These are phyloP conservation scores for Lytechinus variegatus DNA, from an alignment of 35 echinoderm and acorn worm species.

Conservation along the genomic window DNA sequence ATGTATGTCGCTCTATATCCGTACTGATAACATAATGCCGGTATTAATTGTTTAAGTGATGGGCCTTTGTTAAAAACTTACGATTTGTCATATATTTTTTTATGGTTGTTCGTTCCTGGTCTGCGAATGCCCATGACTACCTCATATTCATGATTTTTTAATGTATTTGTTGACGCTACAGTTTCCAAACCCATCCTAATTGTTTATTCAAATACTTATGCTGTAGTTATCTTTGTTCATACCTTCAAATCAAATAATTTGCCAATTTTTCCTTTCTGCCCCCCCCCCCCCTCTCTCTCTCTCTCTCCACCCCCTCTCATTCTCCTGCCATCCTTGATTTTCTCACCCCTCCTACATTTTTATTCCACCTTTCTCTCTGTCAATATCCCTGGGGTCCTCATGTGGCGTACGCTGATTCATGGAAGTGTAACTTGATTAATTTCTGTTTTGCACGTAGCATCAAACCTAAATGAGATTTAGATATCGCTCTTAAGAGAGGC, in stretches of 20 bases:
- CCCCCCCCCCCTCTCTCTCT: background rate
- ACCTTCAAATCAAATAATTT: no score
- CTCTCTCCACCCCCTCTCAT: background rate
- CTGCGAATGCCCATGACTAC: no score
- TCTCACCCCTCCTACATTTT: background rate
- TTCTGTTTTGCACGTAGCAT: background rate
- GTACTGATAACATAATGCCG: background rate
- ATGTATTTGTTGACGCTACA: no score
- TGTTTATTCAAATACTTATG: no score
- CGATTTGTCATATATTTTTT: no score
- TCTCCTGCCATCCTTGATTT: background rate
- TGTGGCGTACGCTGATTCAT: background rate
- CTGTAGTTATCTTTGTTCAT: no score
- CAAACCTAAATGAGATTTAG: conserved; percentile 5
- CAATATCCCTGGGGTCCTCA: background rate
- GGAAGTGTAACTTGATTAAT: background rate
- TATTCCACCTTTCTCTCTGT: background rate
- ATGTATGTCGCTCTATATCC: no score
- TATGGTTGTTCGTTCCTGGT: no score
- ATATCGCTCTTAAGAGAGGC: background rate
- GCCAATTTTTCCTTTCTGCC: background rate
- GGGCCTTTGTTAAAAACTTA: no score
- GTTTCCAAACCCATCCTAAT: no score
- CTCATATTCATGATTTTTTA: no score
- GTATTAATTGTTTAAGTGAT: no score